Percentiles rank a stretch among this genome's conserved stretches.
Evolutionary conservation across 2,113 vertebrate species (phyloP).

Genomic region (Phocoena sinus): DNA sequence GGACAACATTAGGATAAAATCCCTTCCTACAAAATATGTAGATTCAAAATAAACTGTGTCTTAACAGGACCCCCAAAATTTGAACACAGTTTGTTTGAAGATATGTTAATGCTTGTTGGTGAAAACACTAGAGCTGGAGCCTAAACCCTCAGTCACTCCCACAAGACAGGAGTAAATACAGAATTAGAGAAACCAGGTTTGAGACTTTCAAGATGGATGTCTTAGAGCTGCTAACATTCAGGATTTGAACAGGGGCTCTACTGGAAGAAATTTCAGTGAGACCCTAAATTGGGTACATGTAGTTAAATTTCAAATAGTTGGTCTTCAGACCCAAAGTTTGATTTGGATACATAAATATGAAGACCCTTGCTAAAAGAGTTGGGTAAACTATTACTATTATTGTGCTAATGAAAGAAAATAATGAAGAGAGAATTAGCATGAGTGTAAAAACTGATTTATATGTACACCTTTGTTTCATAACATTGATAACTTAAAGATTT

Average conservation of each 20-base stretch:
- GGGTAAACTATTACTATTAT: background rate
- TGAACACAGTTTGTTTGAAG: background rate
- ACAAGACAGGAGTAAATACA: background rate
- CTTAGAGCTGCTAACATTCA: background rate
- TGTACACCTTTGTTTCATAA: background rate
- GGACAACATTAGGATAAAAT: background rate
- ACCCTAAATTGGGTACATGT: background rate
- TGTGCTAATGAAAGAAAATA: background rate
- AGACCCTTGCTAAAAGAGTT: background rate
- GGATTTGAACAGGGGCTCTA: background rate
- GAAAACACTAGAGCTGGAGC: background rate
- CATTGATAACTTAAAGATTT: background rate
- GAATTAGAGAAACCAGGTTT: slow-evolving; percentile 5
- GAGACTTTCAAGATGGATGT: background rate
- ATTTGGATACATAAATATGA: background rate
- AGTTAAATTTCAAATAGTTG: background rate
- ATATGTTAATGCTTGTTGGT: background rate
- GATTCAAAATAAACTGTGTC: background rate
- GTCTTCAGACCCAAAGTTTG: background rate
- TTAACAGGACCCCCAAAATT: background rate
- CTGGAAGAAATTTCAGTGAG: background rate
- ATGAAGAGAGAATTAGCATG: background rate
- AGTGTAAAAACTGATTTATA: background rate
- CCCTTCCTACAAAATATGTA: background rate
- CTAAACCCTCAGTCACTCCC: background rate